These are phyloP conservation scores for Sinotaia quadrata DNA, from an alignment of 2,888 invertebrate species.

Conservation along the genomic window DNA sequence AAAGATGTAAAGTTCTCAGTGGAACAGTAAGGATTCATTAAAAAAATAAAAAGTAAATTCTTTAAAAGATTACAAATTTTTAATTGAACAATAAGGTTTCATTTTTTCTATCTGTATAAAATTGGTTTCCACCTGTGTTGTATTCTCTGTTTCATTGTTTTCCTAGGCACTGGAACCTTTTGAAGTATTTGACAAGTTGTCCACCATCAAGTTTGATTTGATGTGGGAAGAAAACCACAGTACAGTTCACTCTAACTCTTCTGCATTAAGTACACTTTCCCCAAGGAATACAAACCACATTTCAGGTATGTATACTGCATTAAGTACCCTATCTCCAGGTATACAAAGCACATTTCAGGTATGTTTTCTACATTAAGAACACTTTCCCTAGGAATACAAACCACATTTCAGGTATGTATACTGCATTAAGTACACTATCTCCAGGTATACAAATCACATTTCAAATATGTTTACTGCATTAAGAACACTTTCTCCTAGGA, in stretches of 20 bases:
- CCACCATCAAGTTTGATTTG: constrained; percentile 87
- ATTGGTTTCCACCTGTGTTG: too few species aligned
- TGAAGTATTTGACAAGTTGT: constrained; percentile 84
- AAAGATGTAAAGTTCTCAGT: too few species aligned
- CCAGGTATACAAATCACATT: too few species aligned
- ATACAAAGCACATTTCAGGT: too few species aligned
- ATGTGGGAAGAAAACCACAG: constrained; percentile 77
- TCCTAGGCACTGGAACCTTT: constrained; percentile 73
- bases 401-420: constrained; percentile 44
- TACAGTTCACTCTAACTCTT: constrained; percentile 23
- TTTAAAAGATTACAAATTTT: too few species aligned
- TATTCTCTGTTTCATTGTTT: too few species aligned
- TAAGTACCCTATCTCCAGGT: too few species aligned
- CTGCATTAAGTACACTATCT: too few species aligned
- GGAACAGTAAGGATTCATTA: too few species aligned
- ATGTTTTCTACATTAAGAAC: constrained; percentile 47
- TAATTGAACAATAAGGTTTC: too few species aligned
- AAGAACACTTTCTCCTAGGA: constrained; percentile 45
- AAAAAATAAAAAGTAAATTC: too few species aligned
- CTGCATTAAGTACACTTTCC: constrained; percentile 46
- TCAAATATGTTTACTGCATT: constrained; percentile 44
- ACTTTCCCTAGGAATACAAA: constrained; percentile 38
- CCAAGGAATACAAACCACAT: constrained; percentile 36
- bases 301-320: constrained; percentile 49
- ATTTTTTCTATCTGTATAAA: too few species aligned